Conservation (phyloP, 2,113 vertebrate genomes). For the Daubentonia madagascariensis region DNA sequence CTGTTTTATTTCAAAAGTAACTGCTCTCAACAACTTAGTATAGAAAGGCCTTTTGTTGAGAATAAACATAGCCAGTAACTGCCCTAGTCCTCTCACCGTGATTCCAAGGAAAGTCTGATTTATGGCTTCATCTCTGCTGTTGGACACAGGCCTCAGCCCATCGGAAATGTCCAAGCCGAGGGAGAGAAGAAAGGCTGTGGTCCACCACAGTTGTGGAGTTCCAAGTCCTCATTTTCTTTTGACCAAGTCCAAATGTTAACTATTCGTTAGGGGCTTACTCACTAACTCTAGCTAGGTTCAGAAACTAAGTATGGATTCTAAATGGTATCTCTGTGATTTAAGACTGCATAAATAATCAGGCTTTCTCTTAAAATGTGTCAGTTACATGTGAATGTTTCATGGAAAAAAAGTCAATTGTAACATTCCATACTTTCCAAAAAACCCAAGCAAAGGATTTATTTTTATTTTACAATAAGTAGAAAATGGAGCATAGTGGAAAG, state of each 20-base stretch:
- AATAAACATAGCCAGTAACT: not conserved
- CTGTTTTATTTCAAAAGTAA: slow-evolving; percentile 24
- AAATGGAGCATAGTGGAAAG: not conserved
- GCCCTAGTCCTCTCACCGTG: not conserved
- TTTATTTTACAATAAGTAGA: not conserved
- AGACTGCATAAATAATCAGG: not conserved
- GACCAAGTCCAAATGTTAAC: slow-evolving; percentile 26
- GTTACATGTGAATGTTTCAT: not conserved
- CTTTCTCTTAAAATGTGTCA: not conserved
- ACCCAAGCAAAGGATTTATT: not conserved
- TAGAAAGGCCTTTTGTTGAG: not conserved
- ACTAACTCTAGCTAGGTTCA: not conserved
- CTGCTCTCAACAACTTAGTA: not conserved
- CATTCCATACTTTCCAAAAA: not conserved
- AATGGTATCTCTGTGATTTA: not conserved
- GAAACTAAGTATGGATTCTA: not conserved
- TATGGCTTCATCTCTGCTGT: not conserved
- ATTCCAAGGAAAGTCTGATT: slow-evolving; percentile 48
- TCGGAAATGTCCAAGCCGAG: slow-evolving; percentile 29
- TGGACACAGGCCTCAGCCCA: slow-evolving; percentile 38
- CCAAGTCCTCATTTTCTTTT: slow-evolving; percentile 41
- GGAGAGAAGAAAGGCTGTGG: slow-evolving; percentile 1
- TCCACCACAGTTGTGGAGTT: not conserved
- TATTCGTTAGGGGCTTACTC: slow-evolving; percentile 11
- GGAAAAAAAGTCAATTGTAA: not conserved